Percentiles rank a stretch among this genome's conserved stretches.
These are phyloP conservation scores for Zelleria hepariella DNA, from an alignment of 2,888 invertebrate species.

Conservation along the genomic window DNA sequence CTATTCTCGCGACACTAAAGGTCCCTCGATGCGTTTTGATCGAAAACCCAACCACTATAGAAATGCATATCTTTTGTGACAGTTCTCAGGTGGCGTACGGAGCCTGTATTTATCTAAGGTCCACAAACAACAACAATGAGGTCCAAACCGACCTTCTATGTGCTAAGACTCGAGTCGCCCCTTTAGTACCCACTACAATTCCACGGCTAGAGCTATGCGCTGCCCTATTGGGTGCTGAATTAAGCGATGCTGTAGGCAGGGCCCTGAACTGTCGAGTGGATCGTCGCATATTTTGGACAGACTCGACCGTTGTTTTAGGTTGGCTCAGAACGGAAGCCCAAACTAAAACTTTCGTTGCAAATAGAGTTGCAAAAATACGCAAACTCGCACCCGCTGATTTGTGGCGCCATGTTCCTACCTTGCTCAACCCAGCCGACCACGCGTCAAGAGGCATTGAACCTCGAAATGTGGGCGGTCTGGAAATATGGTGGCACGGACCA, in stretches of 20 bases:
- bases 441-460: conserved; percentile 3
- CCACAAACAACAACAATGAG: neutral
- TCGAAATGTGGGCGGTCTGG: neutral
- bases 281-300: neutral
- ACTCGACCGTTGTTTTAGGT: neutral
- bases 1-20: no score
- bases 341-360: neutral
- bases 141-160: neutral
- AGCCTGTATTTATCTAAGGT: neutral
- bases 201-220: conserved; percentile 2
- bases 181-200: neutral
- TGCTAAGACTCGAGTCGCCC: neutral
- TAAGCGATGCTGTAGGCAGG: neutral
- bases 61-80: no score
- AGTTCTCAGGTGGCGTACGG: no score
- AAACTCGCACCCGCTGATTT: neutral
- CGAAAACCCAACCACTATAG: no score
- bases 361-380: neutral
- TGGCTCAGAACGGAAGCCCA: neutral
- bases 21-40: no score
- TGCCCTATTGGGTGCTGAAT: neutral
- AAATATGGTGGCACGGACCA: neutral
- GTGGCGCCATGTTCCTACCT: conserved; percentile 1
- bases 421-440: conserved; percentile 1
- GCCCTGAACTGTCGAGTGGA: neutral